Evolutionary conservation across 1,140 invertebrate genomes (phyloP), one percentile per base, ranked within the genome.

Genomic region (Globodera ellingtonae): DNA sequence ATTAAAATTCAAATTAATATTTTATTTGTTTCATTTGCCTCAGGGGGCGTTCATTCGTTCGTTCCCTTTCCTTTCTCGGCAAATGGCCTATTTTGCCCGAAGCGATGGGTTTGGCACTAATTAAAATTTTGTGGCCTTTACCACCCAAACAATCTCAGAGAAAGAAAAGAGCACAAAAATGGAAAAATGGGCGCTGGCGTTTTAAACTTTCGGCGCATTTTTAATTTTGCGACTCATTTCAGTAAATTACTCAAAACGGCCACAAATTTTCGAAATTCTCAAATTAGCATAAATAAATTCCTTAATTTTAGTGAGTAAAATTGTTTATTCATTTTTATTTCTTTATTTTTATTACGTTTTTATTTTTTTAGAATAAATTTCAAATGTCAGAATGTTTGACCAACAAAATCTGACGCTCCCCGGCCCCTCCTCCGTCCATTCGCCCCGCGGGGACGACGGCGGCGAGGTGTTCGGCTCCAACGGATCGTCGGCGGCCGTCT

Each of bases 401-500:
- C 67, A 70, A 47, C 67, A 35, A 70, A 70, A 70, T 70, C 24
- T 70, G 67, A 70, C 67, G 21, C 24, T 70, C 35, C n/a, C 67
- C 9, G 67, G 67, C 67, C 8, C 67, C 10, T 62, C 56, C 18
- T 13, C 56, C 56, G 15, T 62, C 18, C 18, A 62, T 62, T 62
- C 15, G 56, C 56, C 56, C 13, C 56, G 50, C 50, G 50, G 50
- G 50, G 50, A 35, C 35, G 50, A 62, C 56, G 56, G 18, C 56
- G 18, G 56, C 56, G 56, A 62, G 18, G 18, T 62, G 56, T 62
- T 70, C 67, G 24, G 67, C 67, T 6, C 67, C 67, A 70, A 62
- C 35, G 62, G 24, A 15, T 52, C 72, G 13, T 21, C 75, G 6
- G 56, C 56, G 10, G 18, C 6, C 18, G 56, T 15, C 18, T 18